A percentile compares a stretch with the other conserved stretches of the same genome.
Conservation (phyloP, 2,888 invertebrate genomes). For the Hymenopus coronatus region DNA sequence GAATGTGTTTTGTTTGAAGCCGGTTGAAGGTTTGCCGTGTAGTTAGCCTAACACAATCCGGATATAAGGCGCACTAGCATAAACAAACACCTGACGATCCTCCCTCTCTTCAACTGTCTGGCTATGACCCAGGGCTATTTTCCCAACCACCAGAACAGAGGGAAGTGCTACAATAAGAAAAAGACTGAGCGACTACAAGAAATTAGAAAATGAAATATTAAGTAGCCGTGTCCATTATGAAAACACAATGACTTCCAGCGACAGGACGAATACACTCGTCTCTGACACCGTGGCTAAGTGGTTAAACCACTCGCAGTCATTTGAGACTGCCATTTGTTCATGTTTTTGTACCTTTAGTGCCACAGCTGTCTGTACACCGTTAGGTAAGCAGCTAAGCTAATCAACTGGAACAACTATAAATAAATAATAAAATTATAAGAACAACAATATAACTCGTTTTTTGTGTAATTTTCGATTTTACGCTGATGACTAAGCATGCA, state of each 20-base stretch:
- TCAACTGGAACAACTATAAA: no score
- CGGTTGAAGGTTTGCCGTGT: background rate
- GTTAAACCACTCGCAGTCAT: no score
- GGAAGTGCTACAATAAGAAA: background rate
- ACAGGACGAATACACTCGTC: background rate
- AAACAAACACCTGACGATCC: background rate
- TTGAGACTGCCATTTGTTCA: no score
- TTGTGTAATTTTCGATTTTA: no score
- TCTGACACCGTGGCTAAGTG: background rate
- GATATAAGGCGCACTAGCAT: background rate
- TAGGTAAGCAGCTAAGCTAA: no score
- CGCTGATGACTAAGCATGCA: no score
- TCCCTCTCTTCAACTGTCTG: background rate
- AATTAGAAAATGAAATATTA: background rate
- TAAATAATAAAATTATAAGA: no score
- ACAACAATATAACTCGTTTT: no score
- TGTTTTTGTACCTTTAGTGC: no score
- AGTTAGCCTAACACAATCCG: background rate
- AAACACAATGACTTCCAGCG: background rate
- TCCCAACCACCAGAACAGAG: background rate
- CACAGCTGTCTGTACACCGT: no score
- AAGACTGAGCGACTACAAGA: background rate
- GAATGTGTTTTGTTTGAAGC: background rate
- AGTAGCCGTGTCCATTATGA: background rate
- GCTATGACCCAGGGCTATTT: background rate